Conservation (phyloP, 2,888 invertebrate genomes). For the Chromoteleia sp. region DNA sequence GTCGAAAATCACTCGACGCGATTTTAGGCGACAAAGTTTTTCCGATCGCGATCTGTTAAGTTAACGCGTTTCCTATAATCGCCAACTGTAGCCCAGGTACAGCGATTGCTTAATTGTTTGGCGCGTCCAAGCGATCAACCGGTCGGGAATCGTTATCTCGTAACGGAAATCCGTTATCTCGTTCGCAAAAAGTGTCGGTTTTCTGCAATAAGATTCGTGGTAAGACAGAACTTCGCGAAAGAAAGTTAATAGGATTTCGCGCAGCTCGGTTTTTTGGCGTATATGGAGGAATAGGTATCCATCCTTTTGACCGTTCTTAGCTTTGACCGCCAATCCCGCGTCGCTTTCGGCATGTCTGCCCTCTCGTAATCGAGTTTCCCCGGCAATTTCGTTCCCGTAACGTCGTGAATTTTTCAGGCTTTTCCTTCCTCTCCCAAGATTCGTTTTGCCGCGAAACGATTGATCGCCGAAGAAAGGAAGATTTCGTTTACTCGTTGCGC, state of each 20-base stretch:
- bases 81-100: slow-evolving; percentile 39
- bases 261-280: slow-evolving; percentile 38
- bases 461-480: slow-evolving; percentile 70
- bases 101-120: slow-evolving; percentile 31
- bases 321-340: slow-evolving; percentile 54
- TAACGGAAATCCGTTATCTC: slow-evolving; percentile 20
- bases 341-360: slow-evolving; percentile 58
- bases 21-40: slow-evolving; percentile 29
- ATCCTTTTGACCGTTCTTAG: slow-evolving; percentile 57
- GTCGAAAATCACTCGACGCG: slow-evolving; percentile 26
- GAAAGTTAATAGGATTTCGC: slow-evolving; percentile 66
- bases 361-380: slow-evolving; percentile 65
- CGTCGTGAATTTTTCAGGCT: slow-evolving; percentile 69
- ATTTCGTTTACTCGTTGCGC: slow-evolving; percentile 69
- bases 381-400: slow-evolving; percentile 68
- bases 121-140: slow-evolving; percentile 15
- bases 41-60: slow-evolving; percentile 30
- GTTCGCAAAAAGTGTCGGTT: slow-evolving; percentile 21
- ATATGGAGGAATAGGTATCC: slow-evolving; percentile 39
- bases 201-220: slow-evolving; percentile 31
- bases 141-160: background rate
- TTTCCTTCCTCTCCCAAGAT: slow-evolving; percentile 54
- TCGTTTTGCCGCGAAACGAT: slow-evolving; percentile 69
- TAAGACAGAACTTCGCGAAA: slow-evolving; percentile 63
- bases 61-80: slow-evolving; percentile 28